These are phyloP conservation scores for Thalassoma bifasciatum DNA, from an alignment of 2,113 vertebrate genomes.

Conservation along the genomic window DNA sequence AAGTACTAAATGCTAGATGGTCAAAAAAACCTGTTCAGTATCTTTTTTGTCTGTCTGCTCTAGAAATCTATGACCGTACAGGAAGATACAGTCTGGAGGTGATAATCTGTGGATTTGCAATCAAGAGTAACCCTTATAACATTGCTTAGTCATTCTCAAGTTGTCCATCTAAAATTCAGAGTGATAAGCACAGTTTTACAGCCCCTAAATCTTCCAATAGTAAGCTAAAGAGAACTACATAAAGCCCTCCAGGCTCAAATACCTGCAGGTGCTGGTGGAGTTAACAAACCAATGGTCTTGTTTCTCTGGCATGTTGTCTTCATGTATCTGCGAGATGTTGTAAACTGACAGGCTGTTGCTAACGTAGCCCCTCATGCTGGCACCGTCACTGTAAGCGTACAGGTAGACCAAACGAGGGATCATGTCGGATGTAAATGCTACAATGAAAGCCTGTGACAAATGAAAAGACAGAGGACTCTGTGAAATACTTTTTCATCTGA, in stretches of 20 bases:
- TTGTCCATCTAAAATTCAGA: neutral
- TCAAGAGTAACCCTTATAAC: too few species aligned
- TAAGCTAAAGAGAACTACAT: neutral
- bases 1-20: neutral
- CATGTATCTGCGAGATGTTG: constrained; percentile 84
- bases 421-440: constrained; percentile 98
- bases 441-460: constrained; percentile 91
- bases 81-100: too few species aligned
- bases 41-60: too few species aligned
- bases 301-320: constrained; percentile 73
- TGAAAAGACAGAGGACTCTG: neutral
- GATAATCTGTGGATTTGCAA: too few species aligned
- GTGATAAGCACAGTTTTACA: neutral
- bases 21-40: too few species aligned
- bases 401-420: constrained; percentile 95
- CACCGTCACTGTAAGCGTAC: constrained; percentile 82
- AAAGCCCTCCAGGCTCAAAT: neutral
- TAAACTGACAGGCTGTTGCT: constrained; percentile 93
- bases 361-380: constrained; percentile 89
- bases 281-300: constrained; percentile 70
- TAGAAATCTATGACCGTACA: too few species aligned
- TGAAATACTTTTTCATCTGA: neutral
- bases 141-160: neutral
- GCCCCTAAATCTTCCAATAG: too few species aligned
- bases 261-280: constrained; percentile 90